Percentiles rank a stretch among this genome's conserved stretches.
These are phyloP conservation scores for Pomatostomus ruficeps DNA, from an alignment of 2,113 vertebrate genomes.

Conservation along the genomic window DNA sequence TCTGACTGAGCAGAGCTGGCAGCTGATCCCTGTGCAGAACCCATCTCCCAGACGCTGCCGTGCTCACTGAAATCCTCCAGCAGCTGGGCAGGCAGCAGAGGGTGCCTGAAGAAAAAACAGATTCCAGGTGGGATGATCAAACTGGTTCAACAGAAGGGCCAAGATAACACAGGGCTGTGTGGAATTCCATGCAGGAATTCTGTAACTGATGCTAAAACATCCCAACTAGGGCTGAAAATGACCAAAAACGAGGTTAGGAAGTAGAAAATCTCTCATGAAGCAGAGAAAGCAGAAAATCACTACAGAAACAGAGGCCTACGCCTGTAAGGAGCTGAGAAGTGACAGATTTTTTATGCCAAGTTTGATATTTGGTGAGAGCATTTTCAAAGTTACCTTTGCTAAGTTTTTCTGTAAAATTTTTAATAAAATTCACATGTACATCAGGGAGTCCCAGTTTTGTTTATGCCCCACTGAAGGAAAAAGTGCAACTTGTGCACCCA, in stretches of 20 bases:
- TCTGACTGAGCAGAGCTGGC: not conserved
- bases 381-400: not conserved
- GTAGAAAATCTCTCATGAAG: not conserved
- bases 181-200: not conserved
- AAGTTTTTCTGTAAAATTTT: too few species aligned
- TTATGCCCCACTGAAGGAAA: not conserved
- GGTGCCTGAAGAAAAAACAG: not conserved
- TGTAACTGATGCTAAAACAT: too few species aligned
- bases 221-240: not conserved
- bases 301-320: not conserved
- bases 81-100: not conserved
- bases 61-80: not conserved
- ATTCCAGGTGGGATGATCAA: not conserved
- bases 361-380: not conserved
- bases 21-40: not conserved
- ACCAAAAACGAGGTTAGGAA: not conserved
- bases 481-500: not conserved
- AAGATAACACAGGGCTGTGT: fast-evolving
- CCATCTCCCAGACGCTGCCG: not conserved
- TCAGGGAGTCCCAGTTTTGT: not conserved
- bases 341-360: not conserved
- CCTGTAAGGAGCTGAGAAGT: not conserved
- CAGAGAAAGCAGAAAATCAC: not conserved
- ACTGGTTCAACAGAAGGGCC: not conserved
- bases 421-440: not conserved